phyloP scores from a whole-genome alignment of 2,113 vertebrate genomes.

The Fulmarus glacialis region DNA sequence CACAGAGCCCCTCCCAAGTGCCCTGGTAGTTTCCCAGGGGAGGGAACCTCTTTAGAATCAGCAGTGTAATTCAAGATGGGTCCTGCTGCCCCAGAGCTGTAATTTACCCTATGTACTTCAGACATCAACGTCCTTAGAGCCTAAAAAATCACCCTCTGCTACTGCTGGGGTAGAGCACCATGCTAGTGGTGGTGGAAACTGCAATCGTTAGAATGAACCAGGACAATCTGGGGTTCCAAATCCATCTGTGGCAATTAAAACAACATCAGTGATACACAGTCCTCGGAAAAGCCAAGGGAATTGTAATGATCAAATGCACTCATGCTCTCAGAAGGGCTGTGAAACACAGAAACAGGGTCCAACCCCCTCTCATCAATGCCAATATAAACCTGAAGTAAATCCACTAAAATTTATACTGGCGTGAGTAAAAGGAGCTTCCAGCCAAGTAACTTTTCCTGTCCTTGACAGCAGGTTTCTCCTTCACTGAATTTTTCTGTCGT shows the following conservation, averaged over 20 bases:
- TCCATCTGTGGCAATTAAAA: neutral
- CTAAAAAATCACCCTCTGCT: neutral
- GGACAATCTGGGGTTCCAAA: neutral
- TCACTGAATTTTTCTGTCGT: neutral
- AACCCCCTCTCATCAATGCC: neutral
- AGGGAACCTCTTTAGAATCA: neutral
- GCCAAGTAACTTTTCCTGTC: neutral
- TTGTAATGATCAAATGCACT: neutral
- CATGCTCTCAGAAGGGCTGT: neutral
- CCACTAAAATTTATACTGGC: neutral
- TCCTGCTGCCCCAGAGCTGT: neutral
- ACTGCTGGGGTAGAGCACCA: neutral
- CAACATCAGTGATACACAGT: neutral
- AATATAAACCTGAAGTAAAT: neutral
- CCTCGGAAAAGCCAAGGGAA: neutral
- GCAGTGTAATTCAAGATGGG: neutral
- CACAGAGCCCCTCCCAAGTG: neutral
- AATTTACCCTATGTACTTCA: neutral
- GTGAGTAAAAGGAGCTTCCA: neutral
- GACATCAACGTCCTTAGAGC: neutral
- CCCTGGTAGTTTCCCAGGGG: neutral
- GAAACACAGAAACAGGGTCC: neutral
- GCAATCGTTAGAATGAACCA: rapidly evolving
- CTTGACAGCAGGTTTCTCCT: neutral
- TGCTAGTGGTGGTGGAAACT: neutral